Evolutionary conservation across 1,140 invertebrate genomes (phyloP), one percentile per base, ranked within the genome.

Genomic region (Drosophila ananassae): DNA sequence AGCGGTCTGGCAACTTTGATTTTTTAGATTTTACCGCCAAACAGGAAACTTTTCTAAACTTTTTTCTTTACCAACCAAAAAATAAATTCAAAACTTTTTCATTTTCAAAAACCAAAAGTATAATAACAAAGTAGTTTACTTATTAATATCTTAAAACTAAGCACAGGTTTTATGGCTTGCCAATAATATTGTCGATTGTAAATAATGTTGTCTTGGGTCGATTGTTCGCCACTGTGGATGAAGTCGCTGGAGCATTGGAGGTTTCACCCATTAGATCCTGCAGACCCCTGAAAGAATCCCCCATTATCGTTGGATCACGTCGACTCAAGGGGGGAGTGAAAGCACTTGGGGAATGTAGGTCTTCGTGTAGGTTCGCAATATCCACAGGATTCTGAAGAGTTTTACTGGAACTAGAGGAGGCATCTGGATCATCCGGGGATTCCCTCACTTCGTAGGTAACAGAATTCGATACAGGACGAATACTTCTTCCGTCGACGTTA

Each of bases 181-280:
- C 82, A 56, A 87, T 87, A 13, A 87, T 87, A 53, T 87, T 87
- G 47, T 87, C 82, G 60, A 87, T 87, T 58, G 82, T 87, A 28
- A 87, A 87, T 1, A 69, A 47, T n/a, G 82, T 87, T 0, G 78
- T 82, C 83, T 87, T 87, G 47, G 74, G 63, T 34, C 67, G 73
- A 13, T 58, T 87, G 25, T 13, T 62, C 41, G 64, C 12, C 25
- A 21, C 48, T 22, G 68, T 8, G 21, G 68, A 21, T 4, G 69
- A 28, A 1, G 69, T 7, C 30, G 57, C 44, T 24, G 60, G 21
- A n/a, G 8, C 28, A 6, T 25, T 53, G 12, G 22, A 24, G 6
- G 51, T 54, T 59, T 67, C 57, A 25, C 12, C 55, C 39, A 74
- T 41, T 17, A 69, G 22, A 9, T 84, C 73, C 48, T 85, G 81